phyloP scores from a whole-genome alignment of 1,140 invertebrate species.

The Procambarus clarkii region DNA sequence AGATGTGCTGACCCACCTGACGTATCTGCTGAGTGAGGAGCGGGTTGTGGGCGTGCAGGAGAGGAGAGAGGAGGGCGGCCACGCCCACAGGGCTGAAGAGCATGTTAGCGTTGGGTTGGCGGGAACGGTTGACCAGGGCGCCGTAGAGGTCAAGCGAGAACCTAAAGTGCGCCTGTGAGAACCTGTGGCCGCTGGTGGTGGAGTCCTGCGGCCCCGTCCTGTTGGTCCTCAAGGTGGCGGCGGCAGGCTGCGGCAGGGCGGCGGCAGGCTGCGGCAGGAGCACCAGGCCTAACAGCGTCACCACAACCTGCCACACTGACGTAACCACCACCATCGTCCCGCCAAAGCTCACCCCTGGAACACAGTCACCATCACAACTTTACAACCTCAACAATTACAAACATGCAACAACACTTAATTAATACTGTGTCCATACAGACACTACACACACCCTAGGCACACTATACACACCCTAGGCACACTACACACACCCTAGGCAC shows the following conservation, averaged over 20 bases:
- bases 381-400: too few species aligned
- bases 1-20: neutral
- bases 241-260: neutral
- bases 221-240: neutral
- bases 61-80: conserved; percentile 73
- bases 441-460: too few species aligned
- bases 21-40: conserved; percentile 48
- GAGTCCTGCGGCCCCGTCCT: neutral
- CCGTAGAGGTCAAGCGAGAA: conserved; percentile 74
- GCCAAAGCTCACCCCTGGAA: too few species aligned
- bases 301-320: too few species aligned
- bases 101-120: conserved; percentile 73
- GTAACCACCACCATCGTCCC: too few species aligned
- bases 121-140: conserved; percentile 70
- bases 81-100: conserved; percentile 74
- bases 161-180: conserved; percentile 74
- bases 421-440: too few species aligned
- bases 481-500: too few species aligned
- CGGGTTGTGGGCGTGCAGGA: conserved; percentile 74
- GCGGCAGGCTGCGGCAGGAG: neutral
- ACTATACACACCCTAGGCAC: too few species aligned
- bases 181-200: conserved; percentile 64
- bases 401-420: too few species aligned
- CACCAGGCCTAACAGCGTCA: neutral
- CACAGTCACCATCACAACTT: too few species aligned